phyloP scores from a whole-genome alignment of 2,797 vertebrate species.

The Labeo calbasu region DNA sequence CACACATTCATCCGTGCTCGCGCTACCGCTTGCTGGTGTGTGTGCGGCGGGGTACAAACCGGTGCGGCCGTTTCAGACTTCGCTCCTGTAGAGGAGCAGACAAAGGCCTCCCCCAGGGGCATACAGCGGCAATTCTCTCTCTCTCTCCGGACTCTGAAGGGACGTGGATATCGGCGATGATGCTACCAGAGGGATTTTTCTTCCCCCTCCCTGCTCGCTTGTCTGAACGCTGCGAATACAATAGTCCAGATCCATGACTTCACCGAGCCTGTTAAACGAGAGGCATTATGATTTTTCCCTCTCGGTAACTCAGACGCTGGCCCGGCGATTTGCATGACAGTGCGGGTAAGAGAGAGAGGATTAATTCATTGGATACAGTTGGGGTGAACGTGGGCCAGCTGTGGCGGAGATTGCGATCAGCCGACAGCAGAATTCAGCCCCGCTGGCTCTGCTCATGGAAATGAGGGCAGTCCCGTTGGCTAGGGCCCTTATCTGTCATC shows the following conservation, averaged over 20 bases:
- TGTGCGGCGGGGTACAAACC: slow-evolving; percentile 1
- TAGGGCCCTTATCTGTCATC: slow-evolving; percentile 44
- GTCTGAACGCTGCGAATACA: slow-evolving; percentile 48
- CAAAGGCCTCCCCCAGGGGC: slow-evolving; percentile 52
- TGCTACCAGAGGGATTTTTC: slow-evolving; percentile 26
- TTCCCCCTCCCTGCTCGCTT: slow-evolving; percentile 7
- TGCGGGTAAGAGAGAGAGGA: slow-evolving; percentile 39
- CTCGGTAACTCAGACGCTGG: slow-evolving; percentile 29
- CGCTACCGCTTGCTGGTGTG: slow-evolving; percentile 28
- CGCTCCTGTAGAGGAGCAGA: slow-evolving; percentile 44
- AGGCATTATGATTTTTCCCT: slow-evolving; percentile 53
- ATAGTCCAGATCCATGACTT: slow-evolving; percentile 50
- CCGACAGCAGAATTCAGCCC: slow-evolving; percentile 44
- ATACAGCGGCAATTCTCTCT: slow-evolving; percentile 37
- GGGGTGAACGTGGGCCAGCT: slow-evolving; percentile 55
- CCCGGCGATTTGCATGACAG: slow-evolving; percentile 57
- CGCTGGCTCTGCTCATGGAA: slow-evolving; percentile 54
- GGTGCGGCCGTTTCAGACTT: slow-evolving; percentile 44
- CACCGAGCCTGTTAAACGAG: slow-evolving; percentile 50
- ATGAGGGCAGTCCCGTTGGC: slow-evolving; percentile 52
- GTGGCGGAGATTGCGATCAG: slow-evolving; percentile 56
- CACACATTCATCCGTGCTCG: slow-evolving; percentile 28
- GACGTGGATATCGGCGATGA: slow-evolving; percentile 8
- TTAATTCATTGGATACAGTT: slow-evolving; percentile 60
- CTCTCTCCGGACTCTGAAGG: slow-evolving; percentile 12